Evolutionary conservation across 2,113 vertebrate species (phyloP).

Genomic region (Cromileptes altivelis): DNA sequence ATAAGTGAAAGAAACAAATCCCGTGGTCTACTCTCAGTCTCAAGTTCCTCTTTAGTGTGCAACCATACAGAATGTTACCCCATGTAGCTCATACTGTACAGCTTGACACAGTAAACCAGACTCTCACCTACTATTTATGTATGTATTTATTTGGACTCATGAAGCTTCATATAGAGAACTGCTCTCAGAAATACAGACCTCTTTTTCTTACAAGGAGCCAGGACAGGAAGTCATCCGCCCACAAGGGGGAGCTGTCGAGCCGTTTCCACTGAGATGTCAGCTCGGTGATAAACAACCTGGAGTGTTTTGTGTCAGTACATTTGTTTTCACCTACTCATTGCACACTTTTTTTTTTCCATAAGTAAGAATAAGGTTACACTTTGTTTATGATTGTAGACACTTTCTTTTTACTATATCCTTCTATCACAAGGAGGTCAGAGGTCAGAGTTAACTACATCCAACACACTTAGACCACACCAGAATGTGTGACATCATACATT

Average conservation of each 20-base stretch:
- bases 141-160: not conserved
- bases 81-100: not conserved
- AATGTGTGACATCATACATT: not conserved
- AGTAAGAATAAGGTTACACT: not conserved
- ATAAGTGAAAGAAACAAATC: not conserved
- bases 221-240: constrained; percentile 8
- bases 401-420: not conserved
- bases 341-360: not conserved
- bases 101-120: not conserved
- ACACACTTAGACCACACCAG: too few species aligned
- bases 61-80: not conserved
- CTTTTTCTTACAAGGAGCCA: not conserved
- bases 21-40: not conserved
- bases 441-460: too few species aligned
- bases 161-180: not conserved
- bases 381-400: not conserved
- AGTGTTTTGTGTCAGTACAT: not conserved
- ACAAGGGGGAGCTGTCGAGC: constrained; percentile 39
- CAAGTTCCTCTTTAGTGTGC: not conserved
- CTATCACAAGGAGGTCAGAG: not conserved
- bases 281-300: not conserved
- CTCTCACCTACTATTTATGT: not conserved
- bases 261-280: not conserved
- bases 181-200: not conserved
- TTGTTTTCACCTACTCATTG: not conserved